Percentiles rank a stretch among this genome's conserved stretches.
Conservation (phyloP, 2,888 invertebrate genomes). For the Flexamia atlantica region DNA sequence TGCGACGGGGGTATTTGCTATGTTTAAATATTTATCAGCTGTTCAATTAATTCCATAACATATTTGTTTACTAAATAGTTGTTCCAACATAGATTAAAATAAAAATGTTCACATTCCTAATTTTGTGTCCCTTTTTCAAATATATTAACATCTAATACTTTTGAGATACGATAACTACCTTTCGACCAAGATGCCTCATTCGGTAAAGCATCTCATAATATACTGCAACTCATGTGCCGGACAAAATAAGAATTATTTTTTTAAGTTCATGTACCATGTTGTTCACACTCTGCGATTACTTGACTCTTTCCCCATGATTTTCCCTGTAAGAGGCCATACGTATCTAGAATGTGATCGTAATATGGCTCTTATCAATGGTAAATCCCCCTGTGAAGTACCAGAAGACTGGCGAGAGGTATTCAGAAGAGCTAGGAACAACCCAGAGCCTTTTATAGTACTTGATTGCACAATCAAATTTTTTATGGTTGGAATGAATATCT, state of each 20-base stretch:
- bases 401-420: conserved; percentile 51
- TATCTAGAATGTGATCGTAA: conserved; percentile 58
- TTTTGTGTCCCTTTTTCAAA: too few species aligned
- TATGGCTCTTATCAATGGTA: conserved; percentile 53
- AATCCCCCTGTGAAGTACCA: conserved; percentile 37
- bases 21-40: too few species aligned
- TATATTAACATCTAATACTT: too few species aligned
- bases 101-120: too few species aligned
- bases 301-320: conserved; percentile 32
- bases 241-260: conserved; percentile 58
- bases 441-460: conserved; percentile 33
- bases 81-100: too few species aligned
- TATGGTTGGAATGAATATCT: conserved; percentile 31
- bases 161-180: too few species aligned
- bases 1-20: too few species aligned
- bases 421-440: conserved; percentile 15
- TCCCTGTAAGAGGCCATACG: conserved; percentile 51
- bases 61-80: too few species aligned
- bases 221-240: conserved; percentile 59
- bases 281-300: neutral
- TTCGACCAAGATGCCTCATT: neutral
- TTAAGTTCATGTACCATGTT: conserved; percentile 40
- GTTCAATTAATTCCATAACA: too few species aligned
- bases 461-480: conserved; percentile 5
- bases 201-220: conserved; percentile 30